Evolutionary conservation across 2,888 invertebrate genomes (phyloP).

Genomic region (Laothoe populi): DNA sequence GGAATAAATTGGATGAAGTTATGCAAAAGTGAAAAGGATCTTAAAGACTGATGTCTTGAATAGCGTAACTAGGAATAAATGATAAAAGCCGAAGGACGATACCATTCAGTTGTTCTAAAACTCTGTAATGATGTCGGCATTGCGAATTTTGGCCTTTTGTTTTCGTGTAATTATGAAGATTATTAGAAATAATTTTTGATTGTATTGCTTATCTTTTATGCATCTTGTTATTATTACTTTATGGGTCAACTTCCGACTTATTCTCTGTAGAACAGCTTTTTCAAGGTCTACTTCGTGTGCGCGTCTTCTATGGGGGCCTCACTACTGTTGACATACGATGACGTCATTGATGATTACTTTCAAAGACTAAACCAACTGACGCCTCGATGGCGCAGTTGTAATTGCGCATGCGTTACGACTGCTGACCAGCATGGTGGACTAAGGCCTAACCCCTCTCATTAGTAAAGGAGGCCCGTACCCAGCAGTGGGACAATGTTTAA

Average conservation of each 20-base stretch:
- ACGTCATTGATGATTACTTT: no score
- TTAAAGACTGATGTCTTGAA: slow-evolving; percentile 31
- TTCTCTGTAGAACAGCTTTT: not conserved
- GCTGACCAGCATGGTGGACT: no score
- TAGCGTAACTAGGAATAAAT: slow-evolving; percentile 32
- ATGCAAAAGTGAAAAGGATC: slow-evolving; percentile 53
- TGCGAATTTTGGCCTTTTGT: slow-evolving; percentile 11
- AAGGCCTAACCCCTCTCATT: no score
- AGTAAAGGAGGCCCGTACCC: no score
- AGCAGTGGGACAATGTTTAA: no score
- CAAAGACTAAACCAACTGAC: no score
- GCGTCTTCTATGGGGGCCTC: no score
- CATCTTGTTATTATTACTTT: not conserved
- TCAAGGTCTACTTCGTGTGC: no score
- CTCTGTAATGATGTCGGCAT: slow-evolving; percentile 18
- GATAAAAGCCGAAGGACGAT: slow-evolving; percentile 23
- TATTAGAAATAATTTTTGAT: slow-evolving; percentile 4
- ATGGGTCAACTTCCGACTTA: not conserved
- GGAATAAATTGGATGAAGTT: slow-evolving; percentile 69
- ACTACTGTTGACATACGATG: no score
- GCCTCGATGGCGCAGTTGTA: no score
- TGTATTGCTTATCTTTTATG: not conserved
- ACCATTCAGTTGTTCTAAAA: slow-evolving; percentile 19
- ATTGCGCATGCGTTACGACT: no score
- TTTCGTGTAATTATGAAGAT: not conserved